Base-by-base conservation (phyloP, 2,888 invertebrate genomes). In the Druceiella hillmani region DNA sequence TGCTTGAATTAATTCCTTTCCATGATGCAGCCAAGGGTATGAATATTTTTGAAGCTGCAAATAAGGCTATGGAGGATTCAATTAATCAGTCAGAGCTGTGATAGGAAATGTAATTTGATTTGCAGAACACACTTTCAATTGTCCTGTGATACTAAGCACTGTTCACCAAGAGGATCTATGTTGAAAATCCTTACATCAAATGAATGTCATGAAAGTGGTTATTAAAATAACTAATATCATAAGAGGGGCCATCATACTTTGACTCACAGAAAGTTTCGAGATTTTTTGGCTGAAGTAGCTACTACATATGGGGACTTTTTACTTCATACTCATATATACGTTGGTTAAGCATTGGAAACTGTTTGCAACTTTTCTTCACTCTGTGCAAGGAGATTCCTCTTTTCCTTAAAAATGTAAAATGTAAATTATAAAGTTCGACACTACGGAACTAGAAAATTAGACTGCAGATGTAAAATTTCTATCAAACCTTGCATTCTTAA, bases 391-490 rank as follows among this genome's bases (percentile, higher is more conserved):
- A 45, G 25, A 42, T 46, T 46, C 29, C 31, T 37, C 22, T 44
- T 38, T 39, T 33, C 33, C 38, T 42, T 24, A 40, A 36, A 45
- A 26, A 45, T 40, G 39, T 40, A 37, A 17, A 40, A n/a, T n/a
- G n/a, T n/a, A n/a, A n/a, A n/a, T n/a, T n/a, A n/a, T n/a, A n/a
- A n/a, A n/a, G n/a, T n/a, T n/a, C n/a, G n/a, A n/a, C n/a, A n/a
- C n/a, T n/a, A n/a, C n/a, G n/a, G n/a, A n/a, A n/a, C n/a, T n/a
- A n/a, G n/a, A n/a, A n/a, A n/a, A n/a, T n/a, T n/a, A n/a, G n/a
- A n/a, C n/a, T n/a, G n/a, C 36, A 42, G 37, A 43, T 40, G 33
- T 40, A 30, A 13, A 46, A 43, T 37, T 46, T 45, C 24, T 45
- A 41, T 22, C 22, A 34, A 16, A 13, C 25, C 36, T 40, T 31